Evolutionary conservation across 2,113 vertebrate genomes (phyloP), one percentile per base, ranked within the genome.

Genomic region (Amphilophus citrinellus): DNA sequence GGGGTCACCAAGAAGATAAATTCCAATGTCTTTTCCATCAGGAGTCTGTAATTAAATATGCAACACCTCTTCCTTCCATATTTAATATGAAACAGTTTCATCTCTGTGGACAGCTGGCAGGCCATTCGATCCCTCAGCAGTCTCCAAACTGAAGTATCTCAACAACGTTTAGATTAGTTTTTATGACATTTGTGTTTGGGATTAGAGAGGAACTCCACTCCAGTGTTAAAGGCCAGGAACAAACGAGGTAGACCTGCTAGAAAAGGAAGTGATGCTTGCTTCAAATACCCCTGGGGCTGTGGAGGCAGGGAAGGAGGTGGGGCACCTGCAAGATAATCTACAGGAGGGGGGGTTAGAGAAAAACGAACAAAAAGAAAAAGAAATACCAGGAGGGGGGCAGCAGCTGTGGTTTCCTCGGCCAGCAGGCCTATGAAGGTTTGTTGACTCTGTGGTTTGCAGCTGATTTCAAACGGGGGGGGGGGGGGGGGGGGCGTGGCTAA

Each of bases 341-440:
- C 65, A 17, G 42, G 44, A 24, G n/a, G 7, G 66, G 66, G 24
- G 15, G 5, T 0, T 20, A 24, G 17, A 71, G 24, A 0, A 71
- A 71, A 71, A 53, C 66, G 13, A 71, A 50, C 10, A 47, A 17
- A 32, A 53, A 32, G 10, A 32, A 17, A 71, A 27, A 50, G 27
- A 71, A 32, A 1, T 8, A 71, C 44, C 0, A 53, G 42, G 66
- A 71, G 17, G 5, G 66, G 44, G 30, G 9, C 44, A 13, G 66
- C 66, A 53, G 24, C 66, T 71, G 66, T 32, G 53, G 66, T 71
- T 71, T 71, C 66, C 66, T 71, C 2, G 24, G 66, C 50, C 66
- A 30, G 44, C 66, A 20, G 44, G 44, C 66, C 66, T 20, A 11
- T 0, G 2, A 71, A 1, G 2, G 44, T 10, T 1, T 50, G 66